Evolutionary conservation across 2,888 invertebrate genomes (phyloP), one percentile per base, ranked within the genome.

Genomic region (Drosophila nr. perissopoda): DNA sequence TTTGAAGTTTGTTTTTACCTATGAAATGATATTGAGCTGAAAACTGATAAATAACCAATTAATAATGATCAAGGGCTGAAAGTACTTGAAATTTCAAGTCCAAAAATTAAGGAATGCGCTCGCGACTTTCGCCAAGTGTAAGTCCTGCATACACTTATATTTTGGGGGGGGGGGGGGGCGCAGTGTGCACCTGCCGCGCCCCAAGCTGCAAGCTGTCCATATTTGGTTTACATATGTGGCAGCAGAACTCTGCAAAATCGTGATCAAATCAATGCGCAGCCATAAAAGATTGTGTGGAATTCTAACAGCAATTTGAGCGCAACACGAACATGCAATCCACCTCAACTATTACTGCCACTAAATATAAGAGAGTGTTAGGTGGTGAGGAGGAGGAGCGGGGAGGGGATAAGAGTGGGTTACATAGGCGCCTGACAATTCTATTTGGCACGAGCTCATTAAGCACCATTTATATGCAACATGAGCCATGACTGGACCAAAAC

Each of bases 391-490:
- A 36, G 16, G 7, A 1, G 0, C 21, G 4, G 56, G 31, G 0
- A 7, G 34, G 38, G 18, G 48, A 4, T 1, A 27, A 10, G 25
- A 33, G 29, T 31, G n/a, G 45, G 45, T 8, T 29, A 25, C 25
- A 36, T 34, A 45, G 81, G 63, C 72, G 57, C 74, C 89, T 84
- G 84, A 87, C 83, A 84, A 89, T 91, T 91, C 89, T 82, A 89
- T 89, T 88, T 90, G 91, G 91, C 91, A 91, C 91, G 91, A 91
- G 91, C 91, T 91, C 91, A 91, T 91, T 91, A 91, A 91, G 88
- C 82, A 81, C 90, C 90, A 91, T 91, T 91, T 91, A 91, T 91
- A 91, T 91, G 89, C 91, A 87, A 84, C 87, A 90, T 88, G 76
- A 82, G 81, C 81, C 86, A 81, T 89, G 83, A 86, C 82, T 85